Evolutionary conservation across 2,113 vertebrate genomes (phyloP).

Genomic region (Archilochus colubris): DNA sequence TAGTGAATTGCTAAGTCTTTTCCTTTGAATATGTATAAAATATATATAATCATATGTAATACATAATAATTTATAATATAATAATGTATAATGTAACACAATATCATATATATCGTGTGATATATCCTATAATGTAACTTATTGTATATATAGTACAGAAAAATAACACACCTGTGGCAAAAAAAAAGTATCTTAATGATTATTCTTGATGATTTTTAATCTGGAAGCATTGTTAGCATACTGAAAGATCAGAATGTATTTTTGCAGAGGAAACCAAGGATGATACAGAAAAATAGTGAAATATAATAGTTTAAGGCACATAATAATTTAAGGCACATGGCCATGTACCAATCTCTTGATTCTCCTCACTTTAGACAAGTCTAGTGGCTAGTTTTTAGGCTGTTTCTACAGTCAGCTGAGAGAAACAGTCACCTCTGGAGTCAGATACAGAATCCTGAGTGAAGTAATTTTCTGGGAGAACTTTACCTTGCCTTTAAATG

Average conservation of each 20-base stretch:
- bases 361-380: neutral
- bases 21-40: too few species aligned
- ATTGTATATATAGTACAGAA: neutral
- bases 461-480: fast-evolving
- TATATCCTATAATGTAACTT: too few species aligned
- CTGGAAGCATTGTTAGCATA: neutral
- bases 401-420: neutral
- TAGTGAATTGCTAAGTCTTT: too few species aligned
- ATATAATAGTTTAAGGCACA: neutral
- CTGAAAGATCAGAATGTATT: neutral
- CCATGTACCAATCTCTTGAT: neutral
- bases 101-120: too few species aligned
- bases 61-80: too few species aligned
- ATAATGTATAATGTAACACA: too few species aligned
- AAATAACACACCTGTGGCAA: neutral
- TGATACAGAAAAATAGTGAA: neutral
- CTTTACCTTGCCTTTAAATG: neutral
- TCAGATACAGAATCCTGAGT: neutral
- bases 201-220: neutral
- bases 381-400: neutral
- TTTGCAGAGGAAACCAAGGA: neutral
- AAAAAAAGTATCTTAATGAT: neutral
- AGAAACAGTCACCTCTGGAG: neutral
- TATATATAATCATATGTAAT: too few species aligned
- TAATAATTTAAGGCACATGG: fast-evolving